Evolutionary conservation across 2,113 vertebrate species (phyloP).

Genomic region (Albula glossodonta): DNA sequence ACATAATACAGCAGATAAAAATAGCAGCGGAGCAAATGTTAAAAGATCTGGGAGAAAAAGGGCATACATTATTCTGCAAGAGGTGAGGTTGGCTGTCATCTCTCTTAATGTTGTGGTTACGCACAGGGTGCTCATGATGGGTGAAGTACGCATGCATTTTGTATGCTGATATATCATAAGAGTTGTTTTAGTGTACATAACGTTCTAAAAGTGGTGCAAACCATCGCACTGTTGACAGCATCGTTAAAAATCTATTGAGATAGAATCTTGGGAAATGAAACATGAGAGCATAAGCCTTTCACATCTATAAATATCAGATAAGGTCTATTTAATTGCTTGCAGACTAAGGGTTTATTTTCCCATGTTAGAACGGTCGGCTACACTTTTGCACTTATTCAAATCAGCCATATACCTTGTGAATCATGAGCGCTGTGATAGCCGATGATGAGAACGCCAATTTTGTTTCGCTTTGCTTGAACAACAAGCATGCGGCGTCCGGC

Average conservation of each 20-base stretch:
- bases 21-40: not conserved
- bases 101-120: not conserved
- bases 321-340: not conserved
- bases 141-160: not conserved
- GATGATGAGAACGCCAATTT: not conserved
- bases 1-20: not conserved
- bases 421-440: not conserved
- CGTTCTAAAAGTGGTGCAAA: not conserved
- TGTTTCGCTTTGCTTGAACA: not conserved
- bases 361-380: not conserved
- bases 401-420: not conserved
- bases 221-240: not conserved
- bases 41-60: constrained; percentile 4
- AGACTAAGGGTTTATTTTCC: not conserved
- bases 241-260: not conserved
- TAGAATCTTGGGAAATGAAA: not conserved
- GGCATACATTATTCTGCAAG: not conserved
- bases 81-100: not conserved
- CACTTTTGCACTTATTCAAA: not conserved
- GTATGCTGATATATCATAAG: not conserved
- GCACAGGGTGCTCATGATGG: not conserved
- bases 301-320: not conserved
- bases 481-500: not conserved
- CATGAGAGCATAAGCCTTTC: not conserved
- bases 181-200: not conserved